phyloP scores from a whole-genome alignment of 1,140 invertebrate genomes.

The Diprion similis region DNA sequence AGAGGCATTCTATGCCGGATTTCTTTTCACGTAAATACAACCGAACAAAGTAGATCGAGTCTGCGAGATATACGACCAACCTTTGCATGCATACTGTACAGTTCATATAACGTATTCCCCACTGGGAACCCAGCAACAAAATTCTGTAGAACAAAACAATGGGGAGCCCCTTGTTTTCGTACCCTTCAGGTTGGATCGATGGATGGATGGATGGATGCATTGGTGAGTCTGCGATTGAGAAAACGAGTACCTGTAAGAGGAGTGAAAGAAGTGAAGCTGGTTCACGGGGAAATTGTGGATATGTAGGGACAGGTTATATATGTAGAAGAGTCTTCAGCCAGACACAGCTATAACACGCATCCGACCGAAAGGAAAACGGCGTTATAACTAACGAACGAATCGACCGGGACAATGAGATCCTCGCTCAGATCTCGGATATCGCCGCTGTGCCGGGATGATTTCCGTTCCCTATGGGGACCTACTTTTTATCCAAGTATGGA shows the following conservation, averaged over 20 bases:
- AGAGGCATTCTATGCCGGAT: background rate
- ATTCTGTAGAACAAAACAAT: background rate
- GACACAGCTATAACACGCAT: too few species aligned
- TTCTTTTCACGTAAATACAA: background rate
- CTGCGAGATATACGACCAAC: background rate
- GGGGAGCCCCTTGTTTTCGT: background rate
- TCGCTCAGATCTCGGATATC: background rate
- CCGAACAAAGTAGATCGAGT: background rate
- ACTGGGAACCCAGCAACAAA: background rate
- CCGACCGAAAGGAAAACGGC: background rate
- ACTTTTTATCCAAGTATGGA: background rate
- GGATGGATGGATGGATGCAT: background rate
- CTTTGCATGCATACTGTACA: too few species aligned
- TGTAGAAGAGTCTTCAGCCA: background rate
- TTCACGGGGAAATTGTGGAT: background rate
- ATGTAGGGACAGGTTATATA: too few species aligned
- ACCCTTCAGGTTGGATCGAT: too few species aligned
- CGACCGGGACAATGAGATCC: constrained; percentile 6
- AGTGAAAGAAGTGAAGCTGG: background rate
- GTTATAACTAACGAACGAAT: background rate
- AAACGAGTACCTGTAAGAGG: background rate
- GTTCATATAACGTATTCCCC: background rate
- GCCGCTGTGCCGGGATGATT: background rate
- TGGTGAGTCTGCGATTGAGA: background rate
- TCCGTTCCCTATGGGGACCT: background rate